Evolutionary conservation across 2,888 invertebrate species (phyloP), one percentile per base, ranked within the genome.

Genomic region (Trichacis sp.): DNA sequence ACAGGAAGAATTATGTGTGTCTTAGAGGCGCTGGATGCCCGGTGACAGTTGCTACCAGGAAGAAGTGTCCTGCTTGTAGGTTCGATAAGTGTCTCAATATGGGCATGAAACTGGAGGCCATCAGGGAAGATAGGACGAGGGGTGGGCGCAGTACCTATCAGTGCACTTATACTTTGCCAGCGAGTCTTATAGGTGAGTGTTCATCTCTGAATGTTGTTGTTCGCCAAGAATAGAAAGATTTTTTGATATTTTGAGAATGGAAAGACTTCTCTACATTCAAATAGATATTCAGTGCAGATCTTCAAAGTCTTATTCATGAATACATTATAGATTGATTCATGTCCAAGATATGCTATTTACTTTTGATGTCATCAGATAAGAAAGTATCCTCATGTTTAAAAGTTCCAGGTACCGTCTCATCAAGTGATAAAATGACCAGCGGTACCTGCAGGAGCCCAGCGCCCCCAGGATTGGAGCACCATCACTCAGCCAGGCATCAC

Each of bases 61-160:
- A 98, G 83, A 98, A 98, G 84, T 98, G 98, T 79, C 97, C 98
- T 0, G 97, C 97, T 1, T 98, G 98, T 81, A 89, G 98, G 33
- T 98, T 98, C 81, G 95, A 96, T 76, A 97, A 97, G 87, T 98
- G 98, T 82, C 88, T 97, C 19, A 92, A 93, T 40, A 95, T 95
- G 84, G 98, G 98, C 62, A 98, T 98, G 98, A 97, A 96, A 84
- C 87, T 97, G 43, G 97, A 98, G 90, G 98, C 98, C 6, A 97
- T 98, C 61, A 87, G 98, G 63, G 96, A 96, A 81, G 97, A 98
- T 85, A 87, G 98, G 51, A 97, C 97, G 0, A 88, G 98, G 49
- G 98, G 98, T 56, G 98, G 98, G 0, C 89, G 98, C 43, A 97
- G 97, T 59, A 97, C 97, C 17, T 98, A 98, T 85, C 96, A 96